Base-by-base conservation (phyloP, 2,113 vertebrate species). In the Corythaixoides concolor region DNA sequence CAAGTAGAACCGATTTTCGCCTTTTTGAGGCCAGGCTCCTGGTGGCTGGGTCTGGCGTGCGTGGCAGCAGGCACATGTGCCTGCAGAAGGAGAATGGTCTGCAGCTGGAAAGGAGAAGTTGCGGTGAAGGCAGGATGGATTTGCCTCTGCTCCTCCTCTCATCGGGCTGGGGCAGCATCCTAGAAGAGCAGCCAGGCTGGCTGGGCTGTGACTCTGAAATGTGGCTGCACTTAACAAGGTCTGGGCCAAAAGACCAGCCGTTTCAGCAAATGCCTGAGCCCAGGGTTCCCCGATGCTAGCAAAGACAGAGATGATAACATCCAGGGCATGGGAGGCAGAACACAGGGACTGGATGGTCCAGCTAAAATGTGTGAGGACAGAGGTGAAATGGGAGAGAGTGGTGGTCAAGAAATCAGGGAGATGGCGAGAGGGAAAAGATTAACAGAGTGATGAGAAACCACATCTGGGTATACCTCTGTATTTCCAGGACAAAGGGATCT, bases 401-500 rank as follows among this genome's bases (percentile, higher is more conserved):
- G n/a, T 8, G 53, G 35, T 78, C 47, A 55, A n/a, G 52, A 78
- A 84, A 58, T 8, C 52, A 5, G 68, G 49, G 55, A 72, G 83
- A n/a, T 50, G 70, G 66, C 15, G 81, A 69, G 77, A 85, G 45
- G 33, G 58, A 43, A 78, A n/a, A 85, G 80, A 66, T 70, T 66
- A 62, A 47, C 27, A 70, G 79, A 43, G 41, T 35, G 63, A 67
- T 80, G 86, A 63, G 86, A 75, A 89, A 88, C 8, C 56, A 41
- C 32, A 58, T 81, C 80, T 79, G 64, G 52, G 53, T 62, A 20
- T 47, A 66, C 39, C 68, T 87, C 79, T n/a, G 53, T 76, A 0
- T 35, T 74, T 58, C 58, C 39, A 68, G 92, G 90, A 95, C 92
- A 95, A 96, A 96, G 86, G 81, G 84, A 76, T 68, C 69, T 86